Base-by-base conservation (phyloP, 2,113 vertebrate species). In the Albula glossodonta region DNA sequence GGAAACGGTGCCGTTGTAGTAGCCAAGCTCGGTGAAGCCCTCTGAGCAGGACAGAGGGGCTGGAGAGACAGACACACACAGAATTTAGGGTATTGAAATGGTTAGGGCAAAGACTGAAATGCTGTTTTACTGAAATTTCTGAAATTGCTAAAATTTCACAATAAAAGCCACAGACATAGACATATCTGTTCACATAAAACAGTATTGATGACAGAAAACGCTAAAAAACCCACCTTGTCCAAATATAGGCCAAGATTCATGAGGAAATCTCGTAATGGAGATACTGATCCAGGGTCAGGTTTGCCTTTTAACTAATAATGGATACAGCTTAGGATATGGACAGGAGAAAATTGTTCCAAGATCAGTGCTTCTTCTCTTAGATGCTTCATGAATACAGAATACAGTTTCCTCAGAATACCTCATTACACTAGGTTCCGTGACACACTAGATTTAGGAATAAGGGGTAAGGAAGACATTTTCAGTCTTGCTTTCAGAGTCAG, bases 1-100 rank as follows among this genome's bases (percentile, higher is more conserved):
- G 0, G 96, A 95, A 90, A 97, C 95, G 0, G 96, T 96, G 86
- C 97, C 97, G 0, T 96, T 97, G 93, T 97, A 98, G 86, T 98
- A 97, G 0, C 97, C 97, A 48, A 96, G 90, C 78, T 96, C 92
- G 8, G 95, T 95, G 31, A 96, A 93, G 25, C 94, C 93, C 86
- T 96, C 95, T 4, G 94, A 96, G 89, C 97, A 98, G 56, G 93
- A 89, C 17, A 94, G 92, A 90, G 96, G 94, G 0, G 78, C 97
- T 1, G 10, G 86, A 82, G 1, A 51, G 77, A 74, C 52, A 77
- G 8, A 53, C 57, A 51, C 48, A 31, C n/a, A 31, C 70, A 74
- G 22, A 8, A 63, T 6, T 74, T 31, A 74, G 70, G n/a, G 17
- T 66, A 66, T 22, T 22, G 60, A 4, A 66, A 66, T 66, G 22